Conservation (phyloP, 2,797 vertebrate genomes). For the Centropyge bicolor region DNA sequence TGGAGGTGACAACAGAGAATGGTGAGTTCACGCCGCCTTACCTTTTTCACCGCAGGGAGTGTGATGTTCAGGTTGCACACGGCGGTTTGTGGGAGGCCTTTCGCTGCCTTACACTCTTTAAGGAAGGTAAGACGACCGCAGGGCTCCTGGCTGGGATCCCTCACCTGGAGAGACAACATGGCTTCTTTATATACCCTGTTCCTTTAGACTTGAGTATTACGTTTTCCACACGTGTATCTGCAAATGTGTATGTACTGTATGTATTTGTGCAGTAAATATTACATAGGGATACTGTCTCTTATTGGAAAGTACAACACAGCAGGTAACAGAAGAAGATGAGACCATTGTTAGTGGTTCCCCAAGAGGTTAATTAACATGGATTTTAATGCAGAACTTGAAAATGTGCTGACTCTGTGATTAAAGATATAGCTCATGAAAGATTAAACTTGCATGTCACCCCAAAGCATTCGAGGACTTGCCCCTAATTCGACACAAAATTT, state of each 20-base stretch:
- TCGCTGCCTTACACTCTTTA: constrained; percentile 93
- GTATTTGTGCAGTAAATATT: too few relatives aligned
- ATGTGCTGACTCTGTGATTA: background rate
- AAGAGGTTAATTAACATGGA: background rate
- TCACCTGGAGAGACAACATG: constrained; percentile 84
- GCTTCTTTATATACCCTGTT: constrained; percentile 41
- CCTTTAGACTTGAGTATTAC: background rate
- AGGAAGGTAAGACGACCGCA: constrained; percentile 98
- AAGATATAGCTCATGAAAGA: background rate
- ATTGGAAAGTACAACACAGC: background rate
- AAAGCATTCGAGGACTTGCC: background rate
- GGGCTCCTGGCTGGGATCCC: constrained; percentile 97
- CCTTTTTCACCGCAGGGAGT: constrained; percentile 98
- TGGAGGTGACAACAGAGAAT: constrained; percentile 83
- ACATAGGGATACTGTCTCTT: too few relatives aligned
- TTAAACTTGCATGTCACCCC: background rate
- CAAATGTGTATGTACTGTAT: background rate
- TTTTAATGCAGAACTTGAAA: too few relatives aligned
- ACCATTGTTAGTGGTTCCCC: background rate
- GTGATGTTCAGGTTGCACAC: constrained; percentile 99
- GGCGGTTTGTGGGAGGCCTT: constrained; percentile 94
- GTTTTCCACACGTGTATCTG: background rate
- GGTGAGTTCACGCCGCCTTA: constrained; percentile 81
- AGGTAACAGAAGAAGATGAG: background rate
- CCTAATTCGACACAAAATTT: background rate